Conservation (phyloP, 2,797 vertebrate genomes). For the Denticeps clupeoides region DNA sequence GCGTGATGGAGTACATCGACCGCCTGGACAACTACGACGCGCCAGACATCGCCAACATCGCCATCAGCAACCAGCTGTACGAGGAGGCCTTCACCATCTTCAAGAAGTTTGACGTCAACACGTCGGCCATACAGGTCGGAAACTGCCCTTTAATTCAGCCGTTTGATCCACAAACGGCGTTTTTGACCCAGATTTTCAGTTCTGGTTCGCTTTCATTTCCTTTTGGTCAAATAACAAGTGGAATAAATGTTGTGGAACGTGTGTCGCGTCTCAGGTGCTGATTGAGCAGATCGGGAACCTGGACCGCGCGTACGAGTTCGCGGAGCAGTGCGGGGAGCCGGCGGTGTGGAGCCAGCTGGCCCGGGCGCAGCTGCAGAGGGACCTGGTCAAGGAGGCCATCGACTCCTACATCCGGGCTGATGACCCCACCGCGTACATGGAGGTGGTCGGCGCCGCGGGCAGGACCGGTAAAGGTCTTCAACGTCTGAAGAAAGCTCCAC, state of each 20-base stretch:
- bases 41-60: conserved; percentile 86
- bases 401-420: conserved; percentile 80
- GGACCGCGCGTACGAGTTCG: conserved; percentile 95
- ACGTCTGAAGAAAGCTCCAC: no score
- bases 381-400: conserved; percentile 82
- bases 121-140: conserved; percentile 81
- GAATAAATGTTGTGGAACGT: not conserved
- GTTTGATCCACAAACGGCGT: not conserved
- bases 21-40: conserved; percentile 89
- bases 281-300: conserved; percentile 91
- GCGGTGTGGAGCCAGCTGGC: conserved; percentile 82
- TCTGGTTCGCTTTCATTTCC: no score
- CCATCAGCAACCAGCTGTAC: conserved; percentile 83
- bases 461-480: conserved; percentile 72
- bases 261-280: conserved; percentile 57
- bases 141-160: no score
- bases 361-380: conserved; percentile 73
- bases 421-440: conserved; percentile 76
- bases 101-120: conserved; percentile 85
- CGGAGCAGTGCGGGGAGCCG: conserved; percentile 77
- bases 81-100: conserved; percentile 94
- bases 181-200: no score
- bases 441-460: conserved; percentile 76
- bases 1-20: conserved; percentile 92
- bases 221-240: not conserved